Base-by-base conservation (phyloP, 2,888 invertebrate species). In the Eurytoma adleriae region DNA sequence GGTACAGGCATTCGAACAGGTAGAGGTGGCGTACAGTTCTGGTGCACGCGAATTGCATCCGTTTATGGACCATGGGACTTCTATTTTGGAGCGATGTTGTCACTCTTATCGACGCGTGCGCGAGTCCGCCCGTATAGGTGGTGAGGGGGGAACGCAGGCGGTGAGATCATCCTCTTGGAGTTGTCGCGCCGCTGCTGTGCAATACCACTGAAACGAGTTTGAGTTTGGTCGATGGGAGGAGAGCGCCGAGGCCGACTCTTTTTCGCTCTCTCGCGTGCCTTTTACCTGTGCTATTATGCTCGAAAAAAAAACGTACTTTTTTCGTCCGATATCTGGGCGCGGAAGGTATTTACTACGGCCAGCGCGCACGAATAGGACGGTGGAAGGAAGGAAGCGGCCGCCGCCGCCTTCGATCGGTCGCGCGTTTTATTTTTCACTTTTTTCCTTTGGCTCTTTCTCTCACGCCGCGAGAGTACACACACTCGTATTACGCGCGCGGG, bases 41-140 rank as follows among this genome's bases (percentile, higher is more conserved):
- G 61, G 48, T 48, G 64, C 40, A 18, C 48, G 27, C 7, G 27
- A 16, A 14, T 20, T 13, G 18, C 56, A 40, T 40, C 40, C 40
- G 10, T 10, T 7, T 40, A 40, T 7, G 40, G 40, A 10, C 7
- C 40, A 5, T 10, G 14, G 13, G 20, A 57, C n/a, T 75, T 76
- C 77, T 77, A 80, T 80, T 80, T 80, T 30, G 68, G 77, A 68
- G 24, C 71, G 77, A 72, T 80, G 68, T 7, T 80, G 72, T 77
- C 77, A 73, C 70, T 54, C 4, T 13, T 50, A 64, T 13, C 7
- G 56, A 54, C 4, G 20, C 30, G 20, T 50, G 20, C n/a, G 50
- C 20, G 50, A 13, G 30, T 50, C 16, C 48, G 30, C 30, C n/a
- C 24, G 20, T 56, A 3, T 48, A 18, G 2, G 13, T 57, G 50